Percentiles rank a stretch among this genome's conserved stretches.
Conservation (phyloP, 92 coral and sea anemone species). For the Actinostola sp. region DNA sequence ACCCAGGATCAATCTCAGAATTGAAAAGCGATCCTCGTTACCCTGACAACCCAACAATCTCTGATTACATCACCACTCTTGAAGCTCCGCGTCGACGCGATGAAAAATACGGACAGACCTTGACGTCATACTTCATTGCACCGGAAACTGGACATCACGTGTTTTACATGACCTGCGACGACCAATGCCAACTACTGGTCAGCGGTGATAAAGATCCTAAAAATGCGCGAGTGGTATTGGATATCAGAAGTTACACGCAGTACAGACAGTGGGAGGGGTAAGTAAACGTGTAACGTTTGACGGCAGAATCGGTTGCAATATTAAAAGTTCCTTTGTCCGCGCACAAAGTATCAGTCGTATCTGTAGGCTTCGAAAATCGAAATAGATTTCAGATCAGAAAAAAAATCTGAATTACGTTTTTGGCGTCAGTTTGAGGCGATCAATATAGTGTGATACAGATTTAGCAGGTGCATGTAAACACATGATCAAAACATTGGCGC, state of each 20-base stretch:
- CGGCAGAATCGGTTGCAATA: neutral
- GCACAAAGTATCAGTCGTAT: too few relatives aligned
- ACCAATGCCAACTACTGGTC: constrained; percentile 47
- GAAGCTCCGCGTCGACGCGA: constrained; percentile 53
- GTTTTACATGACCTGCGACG: constrained; percentile 62
- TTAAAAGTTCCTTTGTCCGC: neutral
- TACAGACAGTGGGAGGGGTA: constrained; percentile 63
- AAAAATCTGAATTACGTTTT: too few relatives aligned
- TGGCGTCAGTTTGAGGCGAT: too few relatives aligned
- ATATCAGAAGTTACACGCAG: constrained; percentile 21
- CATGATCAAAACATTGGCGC: too few relatives aligned
- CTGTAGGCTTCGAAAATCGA: too few relatives aligned
- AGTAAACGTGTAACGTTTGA: neutral
- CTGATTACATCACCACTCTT: constrained; percentile 42
- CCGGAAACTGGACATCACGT: constrained; percentile 63
- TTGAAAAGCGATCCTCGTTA: constrained; percentile 38
- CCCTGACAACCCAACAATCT: constrained; percentile 28
- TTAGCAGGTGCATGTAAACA: too few relatives aligned
- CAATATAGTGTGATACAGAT: too few relatives aligned
- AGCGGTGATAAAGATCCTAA: constrained; percentile 37
- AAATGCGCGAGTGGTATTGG: constrained; percentile 18
- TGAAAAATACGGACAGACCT: constrained; percentile 42
- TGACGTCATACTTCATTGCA: constrained; percentile 52
- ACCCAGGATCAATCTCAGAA: neutral
- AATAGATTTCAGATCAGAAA: too few relatives aligned